Evolutionary conservation across 1,140 invertebrate genomes (phyloP), one percentile per base, ranked within the genome.

Genomic region (Anthonomus grandis): DNA sequence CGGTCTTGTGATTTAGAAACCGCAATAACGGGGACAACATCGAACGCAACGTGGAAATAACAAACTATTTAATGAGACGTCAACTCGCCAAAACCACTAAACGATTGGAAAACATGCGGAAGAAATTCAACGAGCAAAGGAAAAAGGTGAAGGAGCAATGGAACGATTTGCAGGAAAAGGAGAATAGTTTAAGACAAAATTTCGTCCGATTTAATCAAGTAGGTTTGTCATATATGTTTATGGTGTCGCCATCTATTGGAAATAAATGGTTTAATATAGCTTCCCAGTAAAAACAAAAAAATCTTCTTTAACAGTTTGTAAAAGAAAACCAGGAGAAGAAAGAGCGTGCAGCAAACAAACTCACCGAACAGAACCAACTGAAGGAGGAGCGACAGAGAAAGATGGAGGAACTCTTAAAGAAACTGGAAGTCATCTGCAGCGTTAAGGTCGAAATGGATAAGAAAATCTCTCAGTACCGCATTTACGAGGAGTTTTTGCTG

Each of bases 311-410:
- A 41, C 24, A 63, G 61, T 63, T 63, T 44, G 44, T 63, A 1
- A 56, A 56, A 41, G 57, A 63, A 53, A 63, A 62, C 22, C 44
- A 55, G n/a, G 60, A 62, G 36, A 62, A 62, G 55, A 62, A 46
- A 19, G 47, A 59, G 13, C 31, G 60, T 23, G 56, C 56, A 3
- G 27, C 39, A 2, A 27, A 34, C 22, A 62, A 62, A 56, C 58
- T 62, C 4, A 17, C 24, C 0, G 52, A 55, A 44, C 46, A 50
- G 21, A 55, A 55, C 25, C n/a, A 39, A n/a, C 21, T 60, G 22
- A 45, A 37, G 24, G 27, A 48, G 17, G 46, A 60, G 34, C 23
- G 52, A 13, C 21, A 48, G 10, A 41, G 12, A 15, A 3, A 13
- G 8, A 55, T 55, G 23, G 34, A 55, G 8, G 58, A 55, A 25